These are phyloP conservation scores for Forbesichthys papilliferus DNA, from an alignment of 2,113 vertebrate species.

Conservation along the genomic window DNA sequence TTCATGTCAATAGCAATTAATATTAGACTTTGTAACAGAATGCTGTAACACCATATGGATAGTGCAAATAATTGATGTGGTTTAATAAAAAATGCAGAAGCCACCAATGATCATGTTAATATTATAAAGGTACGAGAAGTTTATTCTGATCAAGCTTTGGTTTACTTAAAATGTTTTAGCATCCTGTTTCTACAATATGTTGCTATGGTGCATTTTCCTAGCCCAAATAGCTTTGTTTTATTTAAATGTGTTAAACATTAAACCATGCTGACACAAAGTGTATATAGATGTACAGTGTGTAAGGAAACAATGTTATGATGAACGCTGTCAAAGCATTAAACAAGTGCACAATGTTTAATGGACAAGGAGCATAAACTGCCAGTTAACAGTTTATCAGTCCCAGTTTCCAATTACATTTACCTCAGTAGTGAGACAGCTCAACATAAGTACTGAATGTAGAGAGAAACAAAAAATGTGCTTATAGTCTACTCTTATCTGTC, in stretches of 20 bases:
- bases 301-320: no score
- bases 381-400: no score
- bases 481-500: slow-evolving; percentile 32
- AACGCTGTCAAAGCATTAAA: no score
- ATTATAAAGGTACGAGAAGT: not conserved
- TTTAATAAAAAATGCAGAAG: slow-evolving; percentile 47
- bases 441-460: slow-evolving; percentile 12
- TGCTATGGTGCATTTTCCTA: not conserved
- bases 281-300: no score
- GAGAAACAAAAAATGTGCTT: slow-evolving; percentile 6
- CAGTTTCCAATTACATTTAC: slow-evolving; percentile 3
- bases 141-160: not conserved
- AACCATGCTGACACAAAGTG: slow-evolving; percentile 21
- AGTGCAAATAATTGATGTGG: slow-evolving; percentile 45
- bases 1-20: not conserved
- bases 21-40: not conserved
- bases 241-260: slow-evolving; percentile 40
- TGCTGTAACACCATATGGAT: slow-evolving; percentile 34
- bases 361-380: no score
- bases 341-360: no score
- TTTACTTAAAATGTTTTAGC: not conserved
- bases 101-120: slow-evolving; percentile 16
- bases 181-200: slow-evolving; percentile 13
- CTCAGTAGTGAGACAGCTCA: slow-evolving; percentile 4
- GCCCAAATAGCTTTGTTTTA: slow-evolving; percentile 26